These are phyloP conservation scores for Macroglossus sobrinus DNA, from an alignment of 2,113 vertebrate genomes.

Conservation along the genomic window DNA sequence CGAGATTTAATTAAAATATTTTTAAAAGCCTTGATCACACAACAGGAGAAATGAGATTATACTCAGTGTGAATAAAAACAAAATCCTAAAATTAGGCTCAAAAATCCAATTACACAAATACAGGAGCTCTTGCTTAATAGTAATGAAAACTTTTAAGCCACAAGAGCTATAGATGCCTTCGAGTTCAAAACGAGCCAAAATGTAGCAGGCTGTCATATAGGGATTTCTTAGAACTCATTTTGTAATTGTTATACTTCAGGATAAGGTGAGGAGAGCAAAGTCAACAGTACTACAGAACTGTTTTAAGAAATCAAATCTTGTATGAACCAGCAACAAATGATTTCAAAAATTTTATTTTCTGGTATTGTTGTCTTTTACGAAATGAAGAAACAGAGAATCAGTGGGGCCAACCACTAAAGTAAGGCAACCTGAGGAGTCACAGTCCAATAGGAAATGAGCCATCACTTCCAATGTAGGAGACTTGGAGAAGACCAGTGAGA, in stretches of 20 bases:
- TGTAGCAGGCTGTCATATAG: neutral
- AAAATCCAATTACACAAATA: slow-evolving; percentile 23
- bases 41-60: slow-evolving; percentile 12
- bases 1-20: neutral
- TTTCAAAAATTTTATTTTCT: neutral
- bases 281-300: neutral
- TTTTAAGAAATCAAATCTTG: neutral
- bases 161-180: neutral
- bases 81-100: slow-evolving; percentile 34
- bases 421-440: neutral
- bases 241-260: neutral
- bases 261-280: neutral
- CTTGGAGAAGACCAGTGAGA: neutral
- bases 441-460: neutral
- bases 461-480: neutral
- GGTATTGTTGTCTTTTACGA: neutral
- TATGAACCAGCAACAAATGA: neutral
- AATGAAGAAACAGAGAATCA: neutral
- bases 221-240: neutral
- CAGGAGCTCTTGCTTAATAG: neutral
- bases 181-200: neutral
- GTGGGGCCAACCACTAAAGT: neutral
- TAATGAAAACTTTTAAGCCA: neutral
- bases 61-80: slow-evolving; percentile 29
- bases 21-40: neutral